Percentiles rank a stretch among this genome's conserved stretches.
These are phyloP conservation scores for Vireo altiloquus DNA, from an alignment of 2,113 vertebrate genomes.

Conservation along the genomic window DNA sequence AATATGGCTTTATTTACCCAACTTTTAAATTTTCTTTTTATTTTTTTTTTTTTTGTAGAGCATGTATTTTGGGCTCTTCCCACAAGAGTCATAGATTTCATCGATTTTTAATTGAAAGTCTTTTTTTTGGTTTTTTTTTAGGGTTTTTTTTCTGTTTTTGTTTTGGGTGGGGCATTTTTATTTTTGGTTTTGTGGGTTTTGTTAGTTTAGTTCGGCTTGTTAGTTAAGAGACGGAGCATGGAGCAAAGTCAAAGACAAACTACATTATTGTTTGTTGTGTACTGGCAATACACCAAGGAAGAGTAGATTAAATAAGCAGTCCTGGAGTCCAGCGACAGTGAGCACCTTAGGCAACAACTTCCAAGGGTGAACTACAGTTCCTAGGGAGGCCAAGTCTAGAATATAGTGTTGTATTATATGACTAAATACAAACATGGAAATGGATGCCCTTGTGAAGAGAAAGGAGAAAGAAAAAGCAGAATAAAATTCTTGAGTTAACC, in stretches of 20 bases:
- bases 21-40: neutral
- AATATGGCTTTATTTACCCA: neutral
- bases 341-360: neutral
- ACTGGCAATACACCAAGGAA: neutral
- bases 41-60: neutral
- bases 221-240: neutral
- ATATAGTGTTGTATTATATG: neutral
- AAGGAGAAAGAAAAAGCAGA: neutral
- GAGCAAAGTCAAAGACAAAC: neutral
- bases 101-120: neutral
- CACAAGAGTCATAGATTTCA: neutral
- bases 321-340: neutral
- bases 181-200: rapidly evolving
- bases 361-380: neutral
- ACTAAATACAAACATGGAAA: neutral
- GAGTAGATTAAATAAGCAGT: slow-evolving; percentile 29
- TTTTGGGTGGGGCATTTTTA: rapidly evolving
- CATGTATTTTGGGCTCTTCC: neutral
- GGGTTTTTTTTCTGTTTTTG: neutral
- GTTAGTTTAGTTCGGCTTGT: neutral
- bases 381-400: neutral
- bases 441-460: neutral
- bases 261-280: neutral
- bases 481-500: neutral
- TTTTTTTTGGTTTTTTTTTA: neutral